Percentiles rank a stretch among this genome's conserved stretches.
These are phyloP conservation scores for Diaphora mendica DNA, from an alignment of 2,888 invertebrate species.

Conservation along the genomic window DNA sequence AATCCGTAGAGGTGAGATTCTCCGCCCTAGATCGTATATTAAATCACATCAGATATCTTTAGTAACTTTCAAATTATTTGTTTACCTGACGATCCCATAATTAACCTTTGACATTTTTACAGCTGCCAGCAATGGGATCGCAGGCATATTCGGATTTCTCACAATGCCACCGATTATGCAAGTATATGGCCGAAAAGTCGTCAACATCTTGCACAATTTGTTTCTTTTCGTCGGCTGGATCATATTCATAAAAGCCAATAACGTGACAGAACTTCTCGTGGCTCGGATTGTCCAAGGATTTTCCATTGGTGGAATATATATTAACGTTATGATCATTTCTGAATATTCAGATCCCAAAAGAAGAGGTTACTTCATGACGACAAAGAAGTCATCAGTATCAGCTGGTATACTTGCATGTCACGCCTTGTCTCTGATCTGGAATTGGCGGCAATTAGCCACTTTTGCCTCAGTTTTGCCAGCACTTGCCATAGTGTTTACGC, in stretches of 20 bases:
- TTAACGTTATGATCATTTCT: conserved; percentile 52
- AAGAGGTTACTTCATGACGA: conserved; percentile 59
- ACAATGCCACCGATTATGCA: conserved; percentile 58
- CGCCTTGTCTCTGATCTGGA: conserved; percentile 47
- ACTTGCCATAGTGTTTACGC: conserved; percentile 43
- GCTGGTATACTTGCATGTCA: conserved; percentile 59
- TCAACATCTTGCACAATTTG: conserved; percentile 41
- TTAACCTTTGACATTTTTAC: conserved; percentile 4
- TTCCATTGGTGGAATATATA: conserved; percentile 52
- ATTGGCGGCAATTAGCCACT: conserved; percentile 59
- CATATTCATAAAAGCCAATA: conserved; percentile 51
- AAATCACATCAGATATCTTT: not conserved
- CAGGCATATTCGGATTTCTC: conserved; percentile 56
- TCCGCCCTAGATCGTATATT: too few species aligned
- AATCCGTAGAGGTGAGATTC: too few species aligned
- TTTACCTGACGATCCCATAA: too few species aligned
- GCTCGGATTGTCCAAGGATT: conserved; percentile 61
- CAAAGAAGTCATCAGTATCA: conserved; percentile 50
- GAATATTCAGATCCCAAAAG: conserved; percentile 59
- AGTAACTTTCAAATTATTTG: too few species aligned
- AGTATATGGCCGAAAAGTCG: conserved; percentile 55
- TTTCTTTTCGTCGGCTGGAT: conserved; percentile 53
- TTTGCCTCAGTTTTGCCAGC: conserved; percentile 39
- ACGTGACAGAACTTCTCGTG: conserved; percentile 44
- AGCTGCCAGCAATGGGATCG: conserved; percentile 60